Evolutionary conservation across 2,888 invertebrate genomes (phyloP).

Genomic region (Rhaphigaster nebulosa): DNA sequence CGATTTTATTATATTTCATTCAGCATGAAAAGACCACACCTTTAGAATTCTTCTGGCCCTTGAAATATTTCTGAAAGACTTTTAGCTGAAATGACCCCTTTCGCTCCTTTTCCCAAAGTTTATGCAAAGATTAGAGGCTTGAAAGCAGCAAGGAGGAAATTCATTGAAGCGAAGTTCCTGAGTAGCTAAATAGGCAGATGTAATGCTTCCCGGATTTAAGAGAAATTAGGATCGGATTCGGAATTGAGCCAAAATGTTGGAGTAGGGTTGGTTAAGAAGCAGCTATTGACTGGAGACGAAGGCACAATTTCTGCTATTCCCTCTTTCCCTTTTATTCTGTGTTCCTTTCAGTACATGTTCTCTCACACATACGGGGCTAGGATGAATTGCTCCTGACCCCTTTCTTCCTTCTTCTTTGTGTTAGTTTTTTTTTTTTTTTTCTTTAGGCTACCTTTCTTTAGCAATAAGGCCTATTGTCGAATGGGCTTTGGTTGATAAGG

Average conservation of each 20-base stretch:
- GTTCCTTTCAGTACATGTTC: conserved; percentile 24
- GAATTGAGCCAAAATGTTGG: neutral
- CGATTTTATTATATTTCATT: neutral
- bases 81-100: neutral
- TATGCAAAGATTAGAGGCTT: neutral
- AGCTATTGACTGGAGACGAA: neutral
- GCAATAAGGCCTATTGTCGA: conserved; percentile 28
- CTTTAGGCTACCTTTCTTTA: conserved; percentile 6
- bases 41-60: neutral
- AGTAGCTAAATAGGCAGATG: conserved; percentile 26
- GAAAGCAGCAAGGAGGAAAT: neutral
- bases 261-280: neutral
- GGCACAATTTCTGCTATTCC: conserved; percentile 16
- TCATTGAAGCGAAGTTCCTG: neutral
- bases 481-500: neutral
- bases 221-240: neutral
- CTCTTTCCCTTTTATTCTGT: neutral
- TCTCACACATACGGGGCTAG: conserved; percentile 24
- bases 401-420: conserved; percentile 3
- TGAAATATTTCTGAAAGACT: conserved; percentile 18
- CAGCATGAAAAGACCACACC: neutral
- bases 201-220: neutral
- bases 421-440: neutral
- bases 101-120: neutral
- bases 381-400: conserved; percentile 28